These are phyloP conservation scores for Sinopyrophorus schimmeli DNA, from an alignment of 2,888 invertebrate species.

Conservation along the genomic window DNA sequence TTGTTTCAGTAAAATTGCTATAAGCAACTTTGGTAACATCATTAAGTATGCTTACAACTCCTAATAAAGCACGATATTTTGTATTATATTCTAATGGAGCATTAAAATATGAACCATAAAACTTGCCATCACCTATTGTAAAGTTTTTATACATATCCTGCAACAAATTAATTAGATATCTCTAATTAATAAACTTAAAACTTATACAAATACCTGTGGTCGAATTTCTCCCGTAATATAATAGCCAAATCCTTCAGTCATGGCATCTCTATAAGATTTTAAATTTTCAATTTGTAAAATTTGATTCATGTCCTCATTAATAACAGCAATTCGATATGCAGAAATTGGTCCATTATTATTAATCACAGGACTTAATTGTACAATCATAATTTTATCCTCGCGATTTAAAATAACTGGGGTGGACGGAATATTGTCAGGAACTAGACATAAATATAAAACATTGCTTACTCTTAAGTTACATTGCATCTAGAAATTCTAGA, in stretches of 20 bases:
- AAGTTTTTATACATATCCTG: constrained; percentile 67
- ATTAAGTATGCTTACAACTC: constrained; percentile 70
- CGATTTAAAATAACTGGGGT: constrained; percentile 67
- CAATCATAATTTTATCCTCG: constrained; percentile 64
- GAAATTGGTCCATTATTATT: constrained; percentile 81
- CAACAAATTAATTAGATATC: constrained; percentile 31
- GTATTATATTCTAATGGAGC: constrained; percentile 67
- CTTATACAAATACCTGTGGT: constrained; percentile 56
- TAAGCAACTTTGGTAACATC: constrained; percentile 68
- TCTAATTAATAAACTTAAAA: constrained; percentile 6
- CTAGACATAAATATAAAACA: constrained; percentile 42
- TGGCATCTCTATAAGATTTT: constrained; percentile 69
- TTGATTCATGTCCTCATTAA: constrained; percentile 67
- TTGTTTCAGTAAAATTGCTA: constrained; percentile 60
- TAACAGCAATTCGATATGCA: constrained; percentile 74
- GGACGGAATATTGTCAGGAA: constrained; percentile 70
- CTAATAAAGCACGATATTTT: constrained; percentile 70
- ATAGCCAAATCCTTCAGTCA: constrained; percentile 70
- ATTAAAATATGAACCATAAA: constrained; percentile 77
- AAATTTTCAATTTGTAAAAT: constrained; percentile 65
- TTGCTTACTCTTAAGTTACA: neutral
- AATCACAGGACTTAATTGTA: constrained; percentile 68
- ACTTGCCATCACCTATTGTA: constrained; percentile 73
- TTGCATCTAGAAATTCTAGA: constrained; percentile 5
- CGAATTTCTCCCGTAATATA: constrained; percentile 83